phyloP scores from a whole-genome alignment of 2,113 vertebrate species.

The Caranx melampygus region DNA sequence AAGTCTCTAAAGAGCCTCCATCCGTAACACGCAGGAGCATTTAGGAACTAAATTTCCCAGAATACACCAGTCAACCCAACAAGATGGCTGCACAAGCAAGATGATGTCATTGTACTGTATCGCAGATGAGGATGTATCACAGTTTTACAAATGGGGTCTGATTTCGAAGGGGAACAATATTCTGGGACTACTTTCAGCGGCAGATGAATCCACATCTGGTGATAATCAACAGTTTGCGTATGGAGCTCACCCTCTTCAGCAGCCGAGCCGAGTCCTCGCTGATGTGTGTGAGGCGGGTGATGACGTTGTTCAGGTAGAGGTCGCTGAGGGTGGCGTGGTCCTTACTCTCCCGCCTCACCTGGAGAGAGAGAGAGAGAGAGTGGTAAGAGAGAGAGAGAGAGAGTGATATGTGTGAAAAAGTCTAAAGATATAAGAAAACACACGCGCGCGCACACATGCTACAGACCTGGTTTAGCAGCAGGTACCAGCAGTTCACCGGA shows the following conservation, averaged over 20 bases:
- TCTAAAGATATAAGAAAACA: neutral
- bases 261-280: conserved; percentile 98
- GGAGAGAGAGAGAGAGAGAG: conserved; percentile 17
- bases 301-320: conserved; percentile 99
- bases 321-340: conserved; percentile 97
- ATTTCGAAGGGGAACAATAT: too few species aligned
- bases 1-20: too few species aligned
- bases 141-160: too few species aligned
- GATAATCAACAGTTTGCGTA: neutral
- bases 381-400: too few species aligned
- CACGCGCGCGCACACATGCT: neutral
- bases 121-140: too few species aligned
- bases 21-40: too few species aligned
- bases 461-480: conserved; percentile 90
- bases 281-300: conserved; percentile 97
- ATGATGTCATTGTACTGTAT: too few species aligned
- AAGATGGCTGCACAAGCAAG: too few species aligned
- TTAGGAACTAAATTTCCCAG: too few species aligned
- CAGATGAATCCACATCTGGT: neutral
- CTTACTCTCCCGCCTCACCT: conserved; percentile 98
- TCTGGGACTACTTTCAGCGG: neutral
- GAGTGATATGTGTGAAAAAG: neutral
- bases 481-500: conserved; percentile 98
- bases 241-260: conserved; percentile 92
- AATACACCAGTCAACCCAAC: too few species aligned